phyloP scores from a whole-genome alignment of 2,797 vertebrate genomes.

The Hyperoplus immaculatus region DNA sequence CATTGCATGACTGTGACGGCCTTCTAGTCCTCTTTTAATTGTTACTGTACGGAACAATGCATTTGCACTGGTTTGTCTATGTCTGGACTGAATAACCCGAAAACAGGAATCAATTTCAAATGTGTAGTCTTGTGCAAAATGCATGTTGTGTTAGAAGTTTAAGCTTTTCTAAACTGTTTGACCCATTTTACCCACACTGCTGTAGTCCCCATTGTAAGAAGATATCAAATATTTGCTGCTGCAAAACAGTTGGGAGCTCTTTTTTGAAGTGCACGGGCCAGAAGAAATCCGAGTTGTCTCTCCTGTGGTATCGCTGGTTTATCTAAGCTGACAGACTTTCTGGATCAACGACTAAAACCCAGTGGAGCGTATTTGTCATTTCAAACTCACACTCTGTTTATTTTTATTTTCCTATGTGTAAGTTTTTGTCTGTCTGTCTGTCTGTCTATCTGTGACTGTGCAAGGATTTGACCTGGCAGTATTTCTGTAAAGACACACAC shows the following conservation, averaged over 20 bases:
- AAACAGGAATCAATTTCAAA: neutral
- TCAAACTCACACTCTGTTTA: neutral
- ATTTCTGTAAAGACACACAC: neutral
- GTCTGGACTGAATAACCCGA: neutral
- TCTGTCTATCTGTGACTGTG: neutral
- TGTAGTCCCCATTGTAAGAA: neutral
- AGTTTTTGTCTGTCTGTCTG: neutral
- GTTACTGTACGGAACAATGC: neutral
- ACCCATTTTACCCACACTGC: neutral
- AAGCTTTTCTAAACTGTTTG: neutral
- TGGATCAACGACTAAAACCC: slow-evolving; percentile 48
- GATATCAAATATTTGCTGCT: slow-evolving; percentile 17
- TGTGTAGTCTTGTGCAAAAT: neutral
- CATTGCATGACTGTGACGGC: too few relatives aligned
- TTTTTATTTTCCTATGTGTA: slow-evolving; percentile 13
- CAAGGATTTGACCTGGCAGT: neutral
- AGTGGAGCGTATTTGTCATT: slow-evolving; percentile 30
- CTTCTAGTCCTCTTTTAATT: neutral
- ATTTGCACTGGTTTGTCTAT: neutral
- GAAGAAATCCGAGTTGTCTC: slow-evolving; percentile 37
- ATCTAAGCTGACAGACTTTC: slow-evolving; percentile 56
- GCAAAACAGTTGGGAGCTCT: slow-evolving; percentile 12
- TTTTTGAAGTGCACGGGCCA: slow-evolving; percentile 41
- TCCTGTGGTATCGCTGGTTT: slow-evolving; percentile 40
- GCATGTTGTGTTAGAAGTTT: neutral